These are phyloP conservation scores for Tetramorium simillimum DNA, from an alignment of 1,140 invertebrate genomes.

Conservation along the genomic window DNA sequence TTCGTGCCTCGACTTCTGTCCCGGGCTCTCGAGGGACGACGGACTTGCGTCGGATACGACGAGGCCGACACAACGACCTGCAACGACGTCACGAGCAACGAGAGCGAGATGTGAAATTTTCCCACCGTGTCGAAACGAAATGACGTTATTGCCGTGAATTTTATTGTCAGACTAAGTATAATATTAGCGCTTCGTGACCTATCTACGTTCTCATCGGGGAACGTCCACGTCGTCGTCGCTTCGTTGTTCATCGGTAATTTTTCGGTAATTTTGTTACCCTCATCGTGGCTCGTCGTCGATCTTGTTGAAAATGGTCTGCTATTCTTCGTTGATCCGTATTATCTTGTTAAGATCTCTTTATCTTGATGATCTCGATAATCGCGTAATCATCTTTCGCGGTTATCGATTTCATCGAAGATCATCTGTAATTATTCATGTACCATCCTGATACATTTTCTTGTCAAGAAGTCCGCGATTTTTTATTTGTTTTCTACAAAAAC, in stretches of 20 bases:
- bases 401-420: neutral
- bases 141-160: conserved; percentile 53
- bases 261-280: neutral
- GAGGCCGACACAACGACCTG: conserved; percentile 10
- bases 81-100: neutral
- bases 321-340: neutral
- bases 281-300: neutral
- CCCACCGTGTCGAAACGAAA: conserved; percentile 34
- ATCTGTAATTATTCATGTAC: conserved; percentile 4
- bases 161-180: conserved; percentile 29
- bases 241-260: neutral
- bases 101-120: conserved; percentile 46
- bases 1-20: conserved; percentile 76
- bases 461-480: neutral
- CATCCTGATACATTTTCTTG: neutral
- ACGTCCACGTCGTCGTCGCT: neutral
- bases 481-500: neutral
- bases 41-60: conserved; percentile 28
- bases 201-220: neutral
- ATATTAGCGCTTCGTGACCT: conserved; percentile 33
- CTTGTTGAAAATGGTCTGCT: neutral
- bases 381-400: neutral
- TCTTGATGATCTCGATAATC: neutral
- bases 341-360: neutral
- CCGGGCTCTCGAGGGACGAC: conserved; percentile 64